phyloP scores from a whole-genome alignment of 1,140 invertebrate species.

The Leucophenga varia region DNA sequence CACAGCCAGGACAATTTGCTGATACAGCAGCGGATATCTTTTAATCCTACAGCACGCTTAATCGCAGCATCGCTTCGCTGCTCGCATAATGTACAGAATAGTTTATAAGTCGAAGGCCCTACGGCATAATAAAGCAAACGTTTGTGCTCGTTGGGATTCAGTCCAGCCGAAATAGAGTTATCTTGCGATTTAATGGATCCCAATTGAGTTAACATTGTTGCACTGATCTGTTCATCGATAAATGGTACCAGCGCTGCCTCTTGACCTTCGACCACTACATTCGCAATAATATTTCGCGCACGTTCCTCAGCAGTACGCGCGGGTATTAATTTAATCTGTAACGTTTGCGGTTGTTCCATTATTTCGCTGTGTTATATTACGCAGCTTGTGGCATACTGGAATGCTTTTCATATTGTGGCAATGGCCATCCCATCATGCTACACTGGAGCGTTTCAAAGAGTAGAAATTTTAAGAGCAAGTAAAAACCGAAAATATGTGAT shows the following conservation, averaged over 20 bases:
- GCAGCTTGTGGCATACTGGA: too few species aligned
- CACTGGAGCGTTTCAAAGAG: too few species aligned
- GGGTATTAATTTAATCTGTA: slow-evolving; percentile 43
- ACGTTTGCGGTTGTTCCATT: slow-evolving; percentile 25
- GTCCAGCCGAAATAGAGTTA: too few species aligned
- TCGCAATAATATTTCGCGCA: slow-evolving; percentile 43
- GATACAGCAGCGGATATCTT: slow-evolving; percentile 40
- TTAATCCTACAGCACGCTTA: slow-evolving; percentile 44
- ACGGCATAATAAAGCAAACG: slow-evolving; percentile 40
- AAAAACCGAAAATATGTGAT: too few species aligned
- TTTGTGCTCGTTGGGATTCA: slow-evolving; percentile 13
- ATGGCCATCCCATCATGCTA: too few species aligned
- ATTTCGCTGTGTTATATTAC: too few species aligned
- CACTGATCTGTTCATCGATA: slow-evolving; percentile 35
- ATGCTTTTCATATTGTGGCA: too few species aligned
- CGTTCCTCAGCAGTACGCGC: slow-evolving; percentile 40
- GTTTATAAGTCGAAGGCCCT: slow-evolving; percentile 42
- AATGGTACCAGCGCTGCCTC: slow-evolving; percentile 30
- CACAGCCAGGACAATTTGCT: slow-evolving; percentile 48
- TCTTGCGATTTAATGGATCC: slow-evolving; percentile 4
- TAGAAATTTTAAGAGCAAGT: too few species aligned
- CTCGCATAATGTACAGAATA: slow-evolving; percentile 41
- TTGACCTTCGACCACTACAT: slow-evolving; percentile 42
- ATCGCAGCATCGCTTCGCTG: slow-evolving; percentile 43
- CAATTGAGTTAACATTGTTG: slow-evolving; percentile 14